Conservation (phyloP, 2,797 vertebrate genomes). For the Helostoma temminkii region DNA sequence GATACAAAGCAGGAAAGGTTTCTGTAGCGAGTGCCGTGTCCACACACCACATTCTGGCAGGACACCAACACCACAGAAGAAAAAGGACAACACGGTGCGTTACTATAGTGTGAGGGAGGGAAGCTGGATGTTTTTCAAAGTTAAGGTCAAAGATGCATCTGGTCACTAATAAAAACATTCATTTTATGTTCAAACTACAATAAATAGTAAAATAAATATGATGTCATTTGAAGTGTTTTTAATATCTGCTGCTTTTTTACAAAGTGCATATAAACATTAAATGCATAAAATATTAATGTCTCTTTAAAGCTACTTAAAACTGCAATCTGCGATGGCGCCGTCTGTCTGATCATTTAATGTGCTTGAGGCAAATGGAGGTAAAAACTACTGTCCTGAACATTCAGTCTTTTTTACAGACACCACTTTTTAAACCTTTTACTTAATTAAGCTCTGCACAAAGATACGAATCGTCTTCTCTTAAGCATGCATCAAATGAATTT, state of each 20-base stretch:
- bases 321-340: too few relatives aligned
- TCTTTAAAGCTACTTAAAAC: too few relatives aligned
- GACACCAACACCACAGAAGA: constrained; percentile 16
- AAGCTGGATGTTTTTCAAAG: background rate
- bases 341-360: background rate
- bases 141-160: too few relatives aligned
- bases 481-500: background rate
- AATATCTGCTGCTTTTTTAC: constrained; percentile 7
- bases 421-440: too few relatives aligned
- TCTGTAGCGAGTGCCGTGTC: constrained; percentile 90
- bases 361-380: too few relatives aligned
- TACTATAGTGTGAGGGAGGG: background rate
- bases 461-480: too few relatives aligned
- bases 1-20: constrained; percentile 95
- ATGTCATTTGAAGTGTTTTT: background rate
- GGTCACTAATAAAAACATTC: background rate
- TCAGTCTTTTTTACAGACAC: too few relatives aligned
- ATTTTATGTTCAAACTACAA: background rate
- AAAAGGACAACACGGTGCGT: constrained; percentile 1
- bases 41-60: constrained; percentile 92
- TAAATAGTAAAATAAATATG: background rate
- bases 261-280: constrained; percentile 1
- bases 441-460: too few relatives aligned
- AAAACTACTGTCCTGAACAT: background rate
- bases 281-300: constrained; percentile 15